Base-by-base conservation (phyloP, 1,140 invertebrate genomes). In the Heliconius eleuchia region DNA sequence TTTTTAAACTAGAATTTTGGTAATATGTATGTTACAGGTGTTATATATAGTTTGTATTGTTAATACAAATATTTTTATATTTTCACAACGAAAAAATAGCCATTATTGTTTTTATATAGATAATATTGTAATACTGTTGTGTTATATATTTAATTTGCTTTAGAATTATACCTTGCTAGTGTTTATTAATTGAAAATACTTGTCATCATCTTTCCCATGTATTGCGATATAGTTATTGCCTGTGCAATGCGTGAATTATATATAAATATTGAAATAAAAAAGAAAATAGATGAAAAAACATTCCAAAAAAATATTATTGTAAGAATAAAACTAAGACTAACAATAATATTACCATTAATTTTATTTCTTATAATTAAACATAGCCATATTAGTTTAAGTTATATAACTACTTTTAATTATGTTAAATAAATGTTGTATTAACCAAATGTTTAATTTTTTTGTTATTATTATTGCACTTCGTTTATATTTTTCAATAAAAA, bases 381-480 rank as follows among this genome's bases (percentile, higher is more conserved):
- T 78, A 78, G 77, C 77, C 77, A 78, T 78, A 78, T 70, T 78
- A 78, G 27, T 66, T 37, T 78, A 78, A 78, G 77, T 50, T 50
- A n/a, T 39, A 50, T 30, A 78, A 23, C 23, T 23, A 23, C 23
- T 23, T 23, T 23, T 23, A 23, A 78, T 46, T 46, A 46, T 46
- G 46, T 73, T n/a, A 71, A 50, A 71, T 27, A 66, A 60, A 74
- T 60, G 37, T n/a, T 23, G 50, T 39, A 70, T 46, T 74, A 78
- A 78, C 77, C 72, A 78, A 74, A 78, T 78, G 55, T 46, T 74
- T 2, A 66, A 27, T 13, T 16, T 16, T 66, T 52, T 73, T 46
- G n/a, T 72, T 27, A 1, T 76, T 46, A 46, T 46, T 46, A 46
- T 46, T 46, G 42, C 13, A 5, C 42, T 46, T 46, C 42, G 13